Conservation (phyloP, 2,797 vertebrate genomes). For the Brotula barbata region DNA sequence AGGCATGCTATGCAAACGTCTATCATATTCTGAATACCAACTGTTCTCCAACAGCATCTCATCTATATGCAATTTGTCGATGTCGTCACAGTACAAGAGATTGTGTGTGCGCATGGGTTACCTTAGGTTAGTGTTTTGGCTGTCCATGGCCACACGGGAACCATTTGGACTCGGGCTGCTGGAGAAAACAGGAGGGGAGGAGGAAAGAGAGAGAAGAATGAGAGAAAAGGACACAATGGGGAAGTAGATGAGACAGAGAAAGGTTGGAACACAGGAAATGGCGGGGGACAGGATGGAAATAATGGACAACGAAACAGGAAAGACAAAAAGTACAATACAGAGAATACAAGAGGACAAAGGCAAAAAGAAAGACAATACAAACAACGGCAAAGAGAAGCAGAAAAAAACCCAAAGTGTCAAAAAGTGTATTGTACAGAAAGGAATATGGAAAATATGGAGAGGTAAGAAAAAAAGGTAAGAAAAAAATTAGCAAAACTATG, state of each 20-base stretch:
- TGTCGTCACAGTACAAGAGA: not conserved
- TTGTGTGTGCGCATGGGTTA: constrained; percentile 51
- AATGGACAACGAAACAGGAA: constrained; percentile 7
- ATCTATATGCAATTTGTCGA: too few species aligned
- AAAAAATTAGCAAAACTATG: constrained; percentile 18
- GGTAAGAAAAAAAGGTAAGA: constrained; percentile 5
- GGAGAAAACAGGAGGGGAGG: constrained; percentile 45
- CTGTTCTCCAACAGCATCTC: not conserved
- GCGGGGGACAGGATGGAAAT: constrained; percentile 22
- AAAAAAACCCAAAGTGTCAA: not conserved
- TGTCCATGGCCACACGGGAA: constrained; percentile 74
- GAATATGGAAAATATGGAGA: not conserved
- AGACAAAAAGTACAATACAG: not conserved
- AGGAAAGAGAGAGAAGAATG: constrained; percentile 24
- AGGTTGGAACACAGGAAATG: constrained; percentile 30
- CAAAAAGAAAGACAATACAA: constrained; percentile 8
- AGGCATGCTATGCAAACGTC: constrained; percentile 16
- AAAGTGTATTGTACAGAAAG: not conserved
- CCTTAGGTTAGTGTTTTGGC: constrained; percentile 81
- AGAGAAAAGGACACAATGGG: constrained; percentile 27
- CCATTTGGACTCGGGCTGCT: constrained; percentile 79
- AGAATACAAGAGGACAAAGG: constrained; percentile 1
- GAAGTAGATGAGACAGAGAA: constrained; percentile 29
- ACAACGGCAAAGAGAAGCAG: not conserved
- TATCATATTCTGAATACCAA: constrained; percentile 14